phyloP scores from a whole-genome alignment of 2,797 vertebrate genomes.

The Anomalospiza imberbis region DNA sequence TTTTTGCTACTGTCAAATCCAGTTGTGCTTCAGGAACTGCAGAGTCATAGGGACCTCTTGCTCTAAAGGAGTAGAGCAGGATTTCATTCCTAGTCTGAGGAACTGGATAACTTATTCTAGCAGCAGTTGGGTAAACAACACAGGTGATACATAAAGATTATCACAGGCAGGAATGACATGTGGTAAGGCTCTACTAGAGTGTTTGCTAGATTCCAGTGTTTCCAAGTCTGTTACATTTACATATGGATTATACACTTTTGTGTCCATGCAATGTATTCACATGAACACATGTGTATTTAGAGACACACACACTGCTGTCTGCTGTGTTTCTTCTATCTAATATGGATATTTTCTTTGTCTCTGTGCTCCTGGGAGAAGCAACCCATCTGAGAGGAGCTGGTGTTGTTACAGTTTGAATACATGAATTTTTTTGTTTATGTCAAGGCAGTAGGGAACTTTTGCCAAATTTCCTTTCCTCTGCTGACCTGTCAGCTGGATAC shows the following conservation, averaged over 20 bases:
- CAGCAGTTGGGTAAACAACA: not conserved
- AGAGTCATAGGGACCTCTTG: constrained; percentile 1
- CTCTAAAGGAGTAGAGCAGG: not conserved
- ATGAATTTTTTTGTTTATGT: not conserved
- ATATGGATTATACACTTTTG: not conserved
- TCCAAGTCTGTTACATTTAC: not conserved
- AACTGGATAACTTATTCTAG: not conserved
- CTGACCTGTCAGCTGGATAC: not conserved
- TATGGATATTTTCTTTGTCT: not conserved
- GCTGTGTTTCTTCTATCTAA: not conserved
- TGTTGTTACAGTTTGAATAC: not conserved
- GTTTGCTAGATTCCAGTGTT: not conserved
- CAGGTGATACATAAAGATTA: not conserved
- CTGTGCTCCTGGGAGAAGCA: not conserved
- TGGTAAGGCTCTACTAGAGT: not conserved
- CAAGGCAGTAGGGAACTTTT: not conserved
- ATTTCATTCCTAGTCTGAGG: not conserved
- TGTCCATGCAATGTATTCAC: not conserved
- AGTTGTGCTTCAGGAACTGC: constrained; percentile 2
- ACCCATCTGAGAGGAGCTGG: not conserved
- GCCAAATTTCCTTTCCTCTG: not conserved
- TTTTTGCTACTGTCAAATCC: constrained; percentile 6
- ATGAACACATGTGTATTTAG: rapidly evolving
- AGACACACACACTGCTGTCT: not conserved
- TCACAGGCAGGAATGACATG: rapidly evolving